phyloP scores from a whole-genome alignment of 2,888 invertebrate species.

The Dasysyrphus albostriatus region DNA sequence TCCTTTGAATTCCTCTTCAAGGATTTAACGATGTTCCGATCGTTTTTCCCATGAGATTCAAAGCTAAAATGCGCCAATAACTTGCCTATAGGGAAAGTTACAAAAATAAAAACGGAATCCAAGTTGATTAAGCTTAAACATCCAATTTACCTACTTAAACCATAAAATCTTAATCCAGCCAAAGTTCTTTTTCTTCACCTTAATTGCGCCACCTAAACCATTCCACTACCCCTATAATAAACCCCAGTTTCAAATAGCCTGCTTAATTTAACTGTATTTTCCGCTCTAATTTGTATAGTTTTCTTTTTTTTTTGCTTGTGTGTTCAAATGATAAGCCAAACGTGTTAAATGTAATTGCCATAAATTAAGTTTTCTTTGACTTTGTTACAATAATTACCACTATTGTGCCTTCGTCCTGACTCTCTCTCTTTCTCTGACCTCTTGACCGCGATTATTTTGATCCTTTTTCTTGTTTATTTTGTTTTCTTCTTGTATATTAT shows the following conservation, averaged over 20 bases:
- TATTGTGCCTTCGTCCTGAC: neutral
- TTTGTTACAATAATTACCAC: slow-evolving; percentile 27
- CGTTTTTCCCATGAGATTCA: too few species aligned
- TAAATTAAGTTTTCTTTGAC: slow-evolving; percentile 23
- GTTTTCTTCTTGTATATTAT: slow-evolving; percentile 2
- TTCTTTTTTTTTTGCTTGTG: neutral
- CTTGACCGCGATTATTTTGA: slow-evolving; percentile 18
- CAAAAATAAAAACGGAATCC: too few species aligned
- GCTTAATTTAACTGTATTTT: slow-evolving; percentile 35
- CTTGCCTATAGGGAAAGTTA: too few species aligned
- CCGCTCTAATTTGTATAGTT: slow-evolving; percentile 37
- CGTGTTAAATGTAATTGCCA: slow-evolving; percentile 30
- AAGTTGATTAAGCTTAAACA: neutral
- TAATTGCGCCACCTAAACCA: neutral
- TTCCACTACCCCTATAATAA: neutral
- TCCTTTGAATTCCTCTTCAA: too few species aligned
- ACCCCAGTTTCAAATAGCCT: neutral
- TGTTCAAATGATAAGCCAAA: slow-evolving; percentile 23
- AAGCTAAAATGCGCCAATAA: too few species aligned
- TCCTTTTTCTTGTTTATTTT: neutral
- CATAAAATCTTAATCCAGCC: neutral
- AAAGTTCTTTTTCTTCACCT: neutral
- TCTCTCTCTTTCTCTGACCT: neutral
- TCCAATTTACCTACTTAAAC: neutral
- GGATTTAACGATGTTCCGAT: too few species aligned